Percentiles rank a stretch among this genome's conserved stretches.
phyloP scores from a whole-genome alignment of 2,113 vertebrate genomes.

The Tragelaphus buxtoni region DNA sequence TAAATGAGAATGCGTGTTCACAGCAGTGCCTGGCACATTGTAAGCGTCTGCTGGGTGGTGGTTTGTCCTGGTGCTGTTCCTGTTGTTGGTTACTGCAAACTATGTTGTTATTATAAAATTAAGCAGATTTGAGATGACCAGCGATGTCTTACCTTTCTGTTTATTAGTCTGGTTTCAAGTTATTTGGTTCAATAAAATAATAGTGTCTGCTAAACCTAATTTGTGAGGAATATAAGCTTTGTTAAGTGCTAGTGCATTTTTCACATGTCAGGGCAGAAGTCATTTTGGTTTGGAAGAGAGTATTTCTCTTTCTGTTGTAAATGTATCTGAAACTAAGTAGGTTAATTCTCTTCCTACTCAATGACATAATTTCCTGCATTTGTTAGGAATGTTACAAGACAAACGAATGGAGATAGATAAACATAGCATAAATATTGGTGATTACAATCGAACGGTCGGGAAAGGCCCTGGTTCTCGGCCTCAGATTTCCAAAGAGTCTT shows the following conservation, averaged over 20 bases:
- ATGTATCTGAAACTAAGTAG: neutral
- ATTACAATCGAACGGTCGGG: conserved; percentile 90
- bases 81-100: neutral
- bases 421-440: conserved; percentile 85
- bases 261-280: neutral
- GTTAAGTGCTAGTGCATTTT: neutral
- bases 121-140: neutral
- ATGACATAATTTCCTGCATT: neutral
- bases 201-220: neutral
- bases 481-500: conserved; percentile 94
- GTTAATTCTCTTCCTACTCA: neutral
- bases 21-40: neutral
- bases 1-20: neutral
- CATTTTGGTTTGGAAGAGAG: neutral
- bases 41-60: neutral
- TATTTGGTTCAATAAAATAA: neutral
- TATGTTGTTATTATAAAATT: neutral
- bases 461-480: conserved; percentile 91
- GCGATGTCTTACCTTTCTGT: neutral
- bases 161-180: neutral
- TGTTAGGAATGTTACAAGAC: conserved; percentile 88
- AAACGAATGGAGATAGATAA: conserved; percentile 94
- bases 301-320: neutral
- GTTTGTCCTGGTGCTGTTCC: neutral
- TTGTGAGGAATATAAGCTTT: neutral